Conservation (phyloP, 2,113 vertebrate genomes). For the Muntiacus muntjak region DNA sequence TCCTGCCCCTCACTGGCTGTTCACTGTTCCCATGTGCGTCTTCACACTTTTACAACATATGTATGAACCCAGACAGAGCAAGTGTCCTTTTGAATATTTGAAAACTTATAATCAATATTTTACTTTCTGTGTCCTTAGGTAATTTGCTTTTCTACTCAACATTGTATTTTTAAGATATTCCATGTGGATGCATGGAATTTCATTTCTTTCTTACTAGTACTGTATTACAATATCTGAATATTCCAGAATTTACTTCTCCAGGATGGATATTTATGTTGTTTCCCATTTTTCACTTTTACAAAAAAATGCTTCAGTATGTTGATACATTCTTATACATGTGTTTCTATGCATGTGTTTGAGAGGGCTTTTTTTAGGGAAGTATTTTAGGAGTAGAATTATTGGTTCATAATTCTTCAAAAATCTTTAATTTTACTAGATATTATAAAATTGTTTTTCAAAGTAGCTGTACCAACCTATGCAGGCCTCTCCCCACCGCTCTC, state of each 20-base stretch:
- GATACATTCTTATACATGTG: background rate
- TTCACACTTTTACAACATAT: background rate
- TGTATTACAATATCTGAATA: background rate
- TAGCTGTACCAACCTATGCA: background rate
- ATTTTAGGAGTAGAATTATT: background rate
- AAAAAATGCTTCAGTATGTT: background rate
- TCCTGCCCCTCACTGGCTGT: background rate
- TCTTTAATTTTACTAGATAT: background rate
- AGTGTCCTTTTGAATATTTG: background rate
- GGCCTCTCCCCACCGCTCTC: too few relatives aligned
- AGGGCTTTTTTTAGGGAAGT: background rate
- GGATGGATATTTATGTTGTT: background rate
- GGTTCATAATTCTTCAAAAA: background rate
- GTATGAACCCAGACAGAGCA: background rate
- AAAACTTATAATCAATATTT: background rate
- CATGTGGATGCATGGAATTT: background rate
- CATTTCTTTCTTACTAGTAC: background rate
- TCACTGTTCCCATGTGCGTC: rapidly evolving
- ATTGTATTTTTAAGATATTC: background rate
- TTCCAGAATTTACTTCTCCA: background rate
- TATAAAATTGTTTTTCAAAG: background rate
- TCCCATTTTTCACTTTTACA: background rate
- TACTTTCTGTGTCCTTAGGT: background rate
- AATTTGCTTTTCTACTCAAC: background rate
- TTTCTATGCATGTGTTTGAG: background rate